Evolutionary conservation across 2,797 vertebrate species (phyloP).

Genomic region (Cyclopterus lumpus): DNA sequence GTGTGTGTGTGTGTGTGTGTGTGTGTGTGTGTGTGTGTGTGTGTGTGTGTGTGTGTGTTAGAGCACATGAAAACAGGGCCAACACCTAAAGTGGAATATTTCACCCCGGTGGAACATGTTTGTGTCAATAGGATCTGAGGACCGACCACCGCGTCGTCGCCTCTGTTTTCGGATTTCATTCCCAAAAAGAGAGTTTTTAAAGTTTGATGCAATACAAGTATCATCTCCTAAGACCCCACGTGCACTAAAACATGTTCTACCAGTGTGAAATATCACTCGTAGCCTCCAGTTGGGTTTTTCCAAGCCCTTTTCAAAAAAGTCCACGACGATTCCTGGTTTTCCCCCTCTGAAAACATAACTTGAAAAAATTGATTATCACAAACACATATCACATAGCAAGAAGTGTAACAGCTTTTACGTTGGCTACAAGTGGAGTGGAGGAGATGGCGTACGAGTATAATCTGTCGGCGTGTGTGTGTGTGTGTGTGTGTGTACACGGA

Average conservation of each 20-base stretch:
- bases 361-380: conserved; percentile 65
- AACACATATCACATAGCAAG: conserved; percentile 63
- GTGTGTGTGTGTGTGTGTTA: not conserved
- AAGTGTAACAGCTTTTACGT: conserved; percentile 64
- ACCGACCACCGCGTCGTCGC: conserved; percentile 3
- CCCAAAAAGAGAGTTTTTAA: not conserved
- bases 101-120: conserved; percentile 54
- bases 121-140: conserved; percentile 36
- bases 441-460: conserved; percentile 54
- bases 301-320: conserved; percentile 69
- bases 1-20: no score
- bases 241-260: conserved; percentile 36
- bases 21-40: no score
- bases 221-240: not conserved
- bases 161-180: not conserved
- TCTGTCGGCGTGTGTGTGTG: conserved; percentile 58
- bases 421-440: conserved; percentile 52
- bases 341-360: conserved; percentile 75
- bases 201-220: not conserved
- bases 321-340: conserved; percentile 77
- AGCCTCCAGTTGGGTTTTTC: conserved; percentile 49
- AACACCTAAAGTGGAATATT: conserved; percentile 41
- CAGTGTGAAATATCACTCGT: conserved; percentile 40
- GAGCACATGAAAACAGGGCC: conserved; percentile 57
- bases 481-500: conserved; percentile 50